These are phyloP conservation scores for Microchrysa polita DNA, from an alignment of 2,888 invertebrate species.

Conservation along the genomic window DNA sequence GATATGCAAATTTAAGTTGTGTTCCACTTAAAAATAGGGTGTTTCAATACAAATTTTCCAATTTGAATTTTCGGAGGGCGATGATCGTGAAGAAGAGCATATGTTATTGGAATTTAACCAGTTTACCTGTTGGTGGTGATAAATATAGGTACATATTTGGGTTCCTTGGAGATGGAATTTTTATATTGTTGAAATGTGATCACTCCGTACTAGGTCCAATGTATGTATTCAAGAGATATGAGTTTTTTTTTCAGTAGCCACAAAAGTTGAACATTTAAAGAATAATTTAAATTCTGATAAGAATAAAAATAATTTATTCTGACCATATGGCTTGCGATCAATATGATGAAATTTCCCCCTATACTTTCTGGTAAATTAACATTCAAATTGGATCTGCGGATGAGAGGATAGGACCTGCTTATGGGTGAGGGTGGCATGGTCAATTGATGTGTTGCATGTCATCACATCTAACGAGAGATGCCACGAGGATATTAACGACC, in stretches of 20 bases:
- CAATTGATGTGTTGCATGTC: conserved; percentile 39
- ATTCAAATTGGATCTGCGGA: conserved; percentile 31
- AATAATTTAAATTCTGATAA: not conserved
- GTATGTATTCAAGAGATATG: no score
- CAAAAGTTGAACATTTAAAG: no score
- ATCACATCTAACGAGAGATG: conserved; percentile 32
- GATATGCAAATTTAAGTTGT: conserved; percentile 28
- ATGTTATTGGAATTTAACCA: not conserved
- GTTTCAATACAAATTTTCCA: not conserved
- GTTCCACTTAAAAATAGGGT: not conserved
- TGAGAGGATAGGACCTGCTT: conserved; percentile 14
- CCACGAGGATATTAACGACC: no score
- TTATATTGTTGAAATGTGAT: no score
- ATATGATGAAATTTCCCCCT: conserved; percentile 1
- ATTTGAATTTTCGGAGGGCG: not conserved
- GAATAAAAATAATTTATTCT: not conserved
- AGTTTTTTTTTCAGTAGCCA: no score
- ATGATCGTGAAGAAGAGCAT: not conserved
- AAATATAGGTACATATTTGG: no score
- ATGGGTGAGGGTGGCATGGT: conserved; percentile 22
- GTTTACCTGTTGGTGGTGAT: not conserved
- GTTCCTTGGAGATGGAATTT: no score
- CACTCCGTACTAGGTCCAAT: no score
- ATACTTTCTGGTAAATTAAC: conserved; percentile 41
- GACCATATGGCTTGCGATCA: conserved; percentile 22